These are phyloP conservation scores for Thereva unica DNA, from an alignment of 2,888 invertebrate genomes.

Conservation along the genomic window DNA sequence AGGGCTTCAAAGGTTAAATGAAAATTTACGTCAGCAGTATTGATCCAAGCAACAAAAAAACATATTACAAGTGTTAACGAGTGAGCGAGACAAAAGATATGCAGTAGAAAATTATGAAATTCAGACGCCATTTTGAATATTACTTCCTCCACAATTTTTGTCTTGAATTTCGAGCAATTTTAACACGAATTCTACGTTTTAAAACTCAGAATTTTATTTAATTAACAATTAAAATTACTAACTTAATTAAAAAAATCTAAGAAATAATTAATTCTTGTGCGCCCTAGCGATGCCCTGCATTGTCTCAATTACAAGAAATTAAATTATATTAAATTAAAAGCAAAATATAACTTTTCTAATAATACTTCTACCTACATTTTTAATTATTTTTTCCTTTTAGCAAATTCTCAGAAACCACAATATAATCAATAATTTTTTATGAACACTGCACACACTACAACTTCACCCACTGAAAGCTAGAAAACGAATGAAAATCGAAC, in stretches of 20 bases:
- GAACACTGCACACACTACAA: conserved; percentile 9
- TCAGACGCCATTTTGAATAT: conserved; percentile 8
- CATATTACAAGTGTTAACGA: background rate
- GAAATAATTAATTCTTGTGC: too few relatives aligned
- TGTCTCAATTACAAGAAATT: too few relatives aligned
- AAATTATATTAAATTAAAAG: too few relatives aligned
- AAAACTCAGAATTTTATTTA: too few relatives aligned
- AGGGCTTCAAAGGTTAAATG: background rate
- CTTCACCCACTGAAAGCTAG: conserved; percentile 10
- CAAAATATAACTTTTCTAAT: too few relatives aligned
- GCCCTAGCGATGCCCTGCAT: too few relatives aligned
- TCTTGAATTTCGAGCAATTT: too few relatives aligned
- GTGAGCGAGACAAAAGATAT: conserved; percentile 14
- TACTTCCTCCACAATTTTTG: background rate
- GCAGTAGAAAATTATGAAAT: background rate
- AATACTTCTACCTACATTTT: too few relatives aligned
- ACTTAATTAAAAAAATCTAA: too few relatives aligned
- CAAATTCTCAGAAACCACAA: background rate
- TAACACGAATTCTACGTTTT: too few relatives aligned
- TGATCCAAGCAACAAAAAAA: background rate
- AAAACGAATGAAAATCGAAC: conserved; percentile 6
- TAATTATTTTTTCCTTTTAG: background rate
- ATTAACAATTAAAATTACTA: too few relatives aligned
- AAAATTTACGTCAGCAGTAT: conserved; percentile 21
- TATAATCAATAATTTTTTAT: background rate